Evolutionary conservation across 2,797 vertebrate genomes (phyloP), one percentile per base, ranked within the genome.

Genomic region (Ctenopoma multispine): DNA sequence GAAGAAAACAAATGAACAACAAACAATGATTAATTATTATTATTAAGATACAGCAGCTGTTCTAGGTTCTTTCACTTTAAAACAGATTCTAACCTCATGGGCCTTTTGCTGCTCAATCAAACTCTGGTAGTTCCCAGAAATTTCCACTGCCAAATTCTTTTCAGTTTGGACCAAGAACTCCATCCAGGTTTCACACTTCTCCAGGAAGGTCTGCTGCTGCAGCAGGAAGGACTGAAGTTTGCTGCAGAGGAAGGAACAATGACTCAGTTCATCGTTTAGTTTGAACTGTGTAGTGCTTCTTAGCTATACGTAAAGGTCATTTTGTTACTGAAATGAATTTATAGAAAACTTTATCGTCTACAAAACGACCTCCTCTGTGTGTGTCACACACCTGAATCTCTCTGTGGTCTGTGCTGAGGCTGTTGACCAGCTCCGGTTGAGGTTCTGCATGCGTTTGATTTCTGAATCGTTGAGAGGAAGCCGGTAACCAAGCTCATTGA

Each of bases 101-200:
- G 95, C 93, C 81, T 95, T 96, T 86, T 99, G 98, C 76, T 99
- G 98, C 74, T 98, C 96, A 81, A 97, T 90, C 69, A 99, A 93
- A 75, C 92, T 96, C 87, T 96, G 94, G 73, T 96, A 97, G 90
- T 98, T 98, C 63, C 98, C 98, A 5, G 97, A 97, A 80, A 99
- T 97, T 81, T 98, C 97, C 68, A 96, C 95, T 0, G 96, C 96
- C 75, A 99, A 88, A 65, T 97, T 98, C 68, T 97, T 95, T 75
- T 99, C 98, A 0, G 97, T 98, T 84, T 98, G 96, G 54, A 96
- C 92, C 79, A 99, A 90, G 84, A 99, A 98, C 87, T 97, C 95
- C 96, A 99, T 97, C 98, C 98, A 99, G 0, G 96, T 96, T 78
- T 98, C 97, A 87, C 98, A 99, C 79, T 99, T 99, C 91, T 99